Conservation (phyloP, 2,113 vertebrate genomes). For the Sterrhoptilus dennistouni region DNA sequence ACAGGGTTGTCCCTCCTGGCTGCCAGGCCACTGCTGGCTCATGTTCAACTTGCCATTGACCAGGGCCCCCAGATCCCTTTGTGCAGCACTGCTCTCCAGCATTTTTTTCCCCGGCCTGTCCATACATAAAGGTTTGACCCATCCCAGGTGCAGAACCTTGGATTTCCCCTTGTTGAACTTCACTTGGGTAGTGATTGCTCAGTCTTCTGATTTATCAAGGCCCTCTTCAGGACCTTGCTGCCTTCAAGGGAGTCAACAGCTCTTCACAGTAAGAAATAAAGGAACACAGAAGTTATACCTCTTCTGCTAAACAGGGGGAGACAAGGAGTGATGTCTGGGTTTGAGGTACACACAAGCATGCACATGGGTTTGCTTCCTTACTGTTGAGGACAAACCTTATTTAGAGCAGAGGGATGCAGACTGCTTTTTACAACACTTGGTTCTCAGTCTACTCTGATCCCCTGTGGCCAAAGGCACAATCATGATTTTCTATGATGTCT, state of each 20-base stretch:
- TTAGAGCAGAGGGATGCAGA: background rate
- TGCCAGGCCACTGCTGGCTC: background rate
- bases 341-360: background rate
- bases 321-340: background rate
- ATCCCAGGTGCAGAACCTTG: background rate
- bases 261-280: background rate
- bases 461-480: rapidly evolving
- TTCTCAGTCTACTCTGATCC: background rate
- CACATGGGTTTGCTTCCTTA: background rate
- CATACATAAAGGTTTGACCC: rapidly evolving
- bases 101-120: background rate
- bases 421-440: background rate
- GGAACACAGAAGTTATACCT: background rate
- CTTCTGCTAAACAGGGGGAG: background rate
- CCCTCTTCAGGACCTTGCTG: background rate
- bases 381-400: background rate
- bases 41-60: rapidly evolving
- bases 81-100: background rate
- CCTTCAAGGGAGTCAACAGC: background rate
- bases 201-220: background rate
- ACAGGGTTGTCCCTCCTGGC: background rate
- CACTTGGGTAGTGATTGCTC: background rate
- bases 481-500: background rate
- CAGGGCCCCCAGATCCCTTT: background rate
- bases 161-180: background rate